phyloP scores from a whole-genome alignment of 2,888 invertebrate genomes.

The Cyrtodaria siliqua region DNA sequence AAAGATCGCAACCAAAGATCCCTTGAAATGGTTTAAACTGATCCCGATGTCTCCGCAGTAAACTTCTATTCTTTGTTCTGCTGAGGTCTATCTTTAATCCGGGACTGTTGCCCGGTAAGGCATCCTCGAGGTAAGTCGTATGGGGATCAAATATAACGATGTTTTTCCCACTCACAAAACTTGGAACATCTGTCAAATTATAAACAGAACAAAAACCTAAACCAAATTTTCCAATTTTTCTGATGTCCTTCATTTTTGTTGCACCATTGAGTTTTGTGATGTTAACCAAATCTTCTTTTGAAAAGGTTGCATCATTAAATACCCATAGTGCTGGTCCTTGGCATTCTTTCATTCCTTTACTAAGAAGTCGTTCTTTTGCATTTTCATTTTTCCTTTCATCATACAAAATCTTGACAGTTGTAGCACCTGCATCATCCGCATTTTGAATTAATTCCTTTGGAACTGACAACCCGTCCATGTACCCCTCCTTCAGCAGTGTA shows the following conservation, averaged over 20 bases:
- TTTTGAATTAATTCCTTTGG: conserved; percentile 83
- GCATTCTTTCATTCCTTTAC: conserved; percentile 78
- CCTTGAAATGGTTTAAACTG: conserved; percentile 77
- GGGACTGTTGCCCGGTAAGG: conserved; percentile 42
- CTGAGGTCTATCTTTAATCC: conserved; percentile 37
- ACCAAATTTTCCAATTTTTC: conserved; percentile 83
- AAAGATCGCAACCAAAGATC: conserved; percentile 69
- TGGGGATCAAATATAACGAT: conserved; percentile 84
- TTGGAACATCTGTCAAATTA: conserved; percentile 84
- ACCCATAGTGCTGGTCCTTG: conserved; percentile 84
- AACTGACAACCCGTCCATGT: conserved; percentile 81
- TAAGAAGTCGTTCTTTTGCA: conserved; percentile 69
- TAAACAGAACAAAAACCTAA: conserved; percentile 84
- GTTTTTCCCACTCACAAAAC: conserved; percentile 80
- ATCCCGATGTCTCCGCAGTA: conserved; percentile 62
- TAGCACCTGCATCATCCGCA: conserved; percentile 82
- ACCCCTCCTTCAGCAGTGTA: conserved; percentile 71
- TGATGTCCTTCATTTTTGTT: conserved; percentile 76
- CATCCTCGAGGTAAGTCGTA: conserved; percentile 73
- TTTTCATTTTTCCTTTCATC: conserved; percentile 80
- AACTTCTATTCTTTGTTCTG: conserved; percentile 16
- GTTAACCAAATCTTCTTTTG: conserved; percentile 81
- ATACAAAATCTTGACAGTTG: conserved; percentile 74
- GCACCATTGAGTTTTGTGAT: conserved; percentile 82
- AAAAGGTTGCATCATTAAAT: conserved; percentile 81